Evolutionary conservation across 2,888 invertebrate genomes (phyloP).

Genomic region (Parnassius apollo): DNA sequence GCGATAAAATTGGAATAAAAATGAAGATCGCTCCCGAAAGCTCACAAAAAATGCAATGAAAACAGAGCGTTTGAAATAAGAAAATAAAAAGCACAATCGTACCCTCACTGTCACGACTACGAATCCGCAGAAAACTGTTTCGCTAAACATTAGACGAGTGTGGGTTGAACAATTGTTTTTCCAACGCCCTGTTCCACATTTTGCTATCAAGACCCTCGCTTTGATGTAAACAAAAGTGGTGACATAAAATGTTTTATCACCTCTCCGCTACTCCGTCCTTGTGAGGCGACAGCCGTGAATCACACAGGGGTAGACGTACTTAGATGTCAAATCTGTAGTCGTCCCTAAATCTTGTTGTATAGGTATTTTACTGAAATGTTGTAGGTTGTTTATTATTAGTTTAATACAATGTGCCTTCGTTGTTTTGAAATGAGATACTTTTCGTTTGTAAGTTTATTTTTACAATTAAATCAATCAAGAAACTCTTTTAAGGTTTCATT

Average conservation of each 20-base stretch:
- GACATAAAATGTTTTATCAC: conserved; percentile 70
- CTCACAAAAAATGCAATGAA: conserved; percentile 9
- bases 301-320: conserved; percentile 23
- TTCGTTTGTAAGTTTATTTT: too few relatives aligned
- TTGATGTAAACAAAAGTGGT: conserved; percentile 67
- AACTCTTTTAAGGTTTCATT: too few relatives aligned
- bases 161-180: conserved; percentile 44
- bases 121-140: conserved; percentile 39
- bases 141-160: conserved; percentile 43
- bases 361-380: too few relatives aligned
- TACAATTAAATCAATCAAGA: too few relatives aligned
- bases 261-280: conserved; percentile 42
- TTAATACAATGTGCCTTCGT: too few relatives aligned
- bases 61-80: conserved; percentile 9
- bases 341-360: not conserved
- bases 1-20: conserved; percentile 13
- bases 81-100: conserved; percentile 21
- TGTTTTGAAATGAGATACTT: too few relatives aligned
- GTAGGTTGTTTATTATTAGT: too few relatives aligned
- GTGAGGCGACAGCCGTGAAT: conserved; percentile 33
- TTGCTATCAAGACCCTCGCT: conserved; percentile 49
- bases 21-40: conserved; percentile 2
- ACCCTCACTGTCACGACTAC: conserved; percentile 9
- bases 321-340: conserved; percentile 13
- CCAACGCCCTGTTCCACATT: conserved; percentile 42